phyloP scores from a whole-genome alignment of 2,888 invertebrate genomes.

The Caenorhabditis zanzibari region DNA sequence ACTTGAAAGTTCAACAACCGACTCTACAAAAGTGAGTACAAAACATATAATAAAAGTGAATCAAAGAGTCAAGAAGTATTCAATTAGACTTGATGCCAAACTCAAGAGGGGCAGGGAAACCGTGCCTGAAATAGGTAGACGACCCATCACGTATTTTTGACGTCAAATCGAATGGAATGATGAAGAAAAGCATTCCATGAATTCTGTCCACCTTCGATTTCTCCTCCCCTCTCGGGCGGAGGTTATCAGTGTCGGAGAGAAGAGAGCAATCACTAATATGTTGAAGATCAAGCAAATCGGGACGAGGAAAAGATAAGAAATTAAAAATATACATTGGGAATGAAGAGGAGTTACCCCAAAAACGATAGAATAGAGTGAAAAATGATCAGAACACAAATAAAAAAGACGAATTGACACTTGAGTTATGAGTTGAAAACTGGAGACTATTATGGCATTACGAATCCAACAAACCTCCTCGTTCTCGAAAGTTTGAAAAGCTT shows the following conservation, averaged over 20 bases:
- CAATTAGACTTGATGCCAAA: neutral
- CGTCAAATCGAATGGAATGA: conserved; percentile 39
- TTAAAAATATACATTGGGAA: conserved; percentile 7
- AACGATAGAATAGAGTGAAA: conserved; percentile 19
- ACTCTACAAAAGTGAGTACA: conserved; percentile 1
- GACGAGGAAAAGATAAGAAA: conserved; percentile 8
- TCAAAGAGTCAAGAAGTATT: conserved; percentile 40
- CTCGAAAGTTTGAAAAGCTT: neutral
- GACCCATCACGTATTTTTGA: conserved; percentile 51
- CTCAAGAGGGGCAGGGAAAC: conserved; percentile 8
- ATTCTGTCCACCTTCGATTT: conserved; percentile 20
- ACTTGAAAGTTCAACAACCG: conserved; percentile 41
- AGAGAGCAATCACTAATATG: conserved; percentile 40
- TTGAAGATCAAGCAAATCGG: neutral
- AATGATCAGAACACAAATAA: conserved; percentile 32
- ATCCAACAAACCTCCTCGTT: neutral
- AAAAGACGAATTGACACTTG: neutral
- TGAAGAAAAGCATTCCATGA: conserved; percentile 47
- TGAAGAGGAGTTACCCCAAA: conserved; percentile 9
- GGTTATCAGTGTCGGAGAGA: conserved; percentile 48
- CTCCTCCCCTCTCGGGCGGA: conserved; percentile 17
- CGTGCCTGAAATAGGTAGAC: conserved; percentile 39
- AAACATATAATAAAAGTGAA: conserved; percentile 11
- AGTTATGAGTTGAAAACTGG: neutral
- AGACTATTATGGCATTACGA: no score